These are phyloP conservation scores for Parus major DNA, from an alignment of 2,113 vertebrate species.

Conservation along the genomic window DNA sequence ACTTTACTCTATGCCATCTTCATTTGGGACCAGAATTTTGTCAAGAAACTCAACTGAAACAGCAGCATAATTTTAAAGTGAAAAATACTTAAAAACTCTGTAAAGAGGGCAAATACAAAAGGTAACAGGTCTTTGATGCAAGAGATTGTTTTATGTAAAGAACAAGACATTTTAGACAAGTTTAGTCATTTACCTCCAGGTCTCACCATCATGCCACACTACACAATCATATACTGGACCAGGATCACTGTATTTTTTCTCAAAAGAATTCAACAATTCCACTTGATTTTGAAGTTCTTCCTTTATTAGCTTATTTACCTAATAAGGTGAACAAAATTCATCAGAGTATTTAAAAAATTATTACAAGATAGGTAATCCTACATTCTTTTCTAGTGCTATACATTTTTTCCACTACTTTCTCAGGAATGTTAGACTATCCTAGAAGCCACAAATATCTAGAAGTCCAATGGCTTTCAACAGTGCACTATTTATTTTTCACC, in stretches of 20 bases:
- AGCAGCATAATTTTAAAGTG: not conserved
- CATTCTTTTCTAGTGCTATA: not conserved
- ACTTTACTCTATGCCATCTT: not conserved
- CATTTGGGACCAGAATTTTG: not conserved
- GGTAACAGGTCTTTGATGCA: not conserved
- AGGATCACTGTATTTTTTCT: slow-evolving; percentile 97
- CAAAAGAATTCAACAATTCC: slow-evolving; percentile 90
- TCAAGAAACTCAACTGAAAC: not conserved
- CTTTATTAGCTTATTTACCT: slow-evolving; percentile 89
- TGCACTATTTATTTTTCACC: not conserved
- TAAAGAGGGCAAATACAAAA: not conserved
- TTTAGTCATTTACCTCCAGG: slow-evolving; percentile 84
- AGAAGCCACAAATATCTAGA: not conserved
- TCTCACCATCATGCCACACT: slow-evolving; percentile 91
- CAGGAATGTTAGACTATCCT: not conserved
- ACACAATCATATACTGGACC: slow-evolving; percentile 96
- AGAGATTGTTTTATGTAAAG: not conserved
- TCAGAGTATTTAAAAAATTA: not conserved
- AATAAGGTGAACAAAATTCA: not conserved
- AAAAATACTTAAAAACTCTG: not conserved
- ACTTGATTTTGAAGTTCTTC: slow-evolving; percentile 93
- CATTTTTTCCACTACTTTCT: not conserved
- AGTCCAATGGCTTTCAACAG: not conserved
- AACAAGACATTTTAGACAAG: not conserved
- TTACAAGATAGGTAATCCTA: not conserved